A percentile compares a stretch with the other conserved stretches of the same genome.
Evolutionary conservation across 2,888 invertebrate genomes (phyloP).

Genomic region (Hololepta plana): DNA sequence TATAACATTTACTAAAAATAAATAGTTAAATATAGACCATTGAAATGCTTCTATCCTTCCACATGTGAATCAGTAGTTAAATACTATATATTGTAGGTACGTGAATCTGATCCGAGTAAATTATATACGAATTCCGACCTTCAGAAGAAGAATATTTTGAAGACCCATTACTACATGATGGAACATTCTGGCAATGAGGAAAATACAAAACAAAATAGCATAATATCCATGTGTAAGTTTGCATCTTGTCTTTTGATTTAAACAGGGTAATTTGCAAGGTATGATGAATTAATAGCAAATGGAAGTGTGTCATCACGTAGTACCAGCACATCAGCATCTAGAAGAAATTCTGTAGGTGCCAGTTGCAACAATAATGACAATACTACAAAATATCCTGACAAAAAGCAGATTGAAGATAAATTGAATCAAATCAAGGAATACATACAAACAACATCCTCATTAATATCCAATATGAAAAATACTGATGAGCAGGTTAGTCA

Average conservation of each 20-base stretch:
- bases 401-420: conserved; percentile 47
- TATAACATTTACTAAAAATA: conserved; percentile 10
- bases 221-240: conserved; percentile 5
- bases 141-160: no score
- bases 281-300: conserved; percentile 17
- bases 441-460: conserved; percentile 47
- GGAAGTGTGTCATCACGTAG: conserved; percentile 17
- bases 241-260: no score
- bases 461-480: conserved; percentile 50
- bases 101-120: no score
- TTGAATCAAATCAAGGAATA: conserved; percentile 55
- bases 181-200: conserved; percentile 7
- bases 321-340: conserved; percentile 20
- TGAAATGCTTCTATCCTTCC: background rate
- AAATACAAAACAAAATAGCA: conserved; percentile 7
- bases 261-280: no score
- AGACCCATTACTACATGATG: conserved; percentile 7
- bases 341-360: conserved; percentile 22
- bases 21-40: conserved; percentile 10
- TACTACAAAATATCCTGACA: conserved; percentile 37
- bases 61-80: conserved; percentile 3
- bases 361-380: no score
- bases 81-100: no score
- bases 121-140: no score
- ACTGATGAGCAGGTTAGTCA: conserved; percentile 43